Percentiles rank a stretch among this genome's conserved stretches.
These are phyloP conservation scores for Hypanus sabinus DNA, from an alignment of 2,113 vertebrate species.

Conservation along the genomic window DNA sequence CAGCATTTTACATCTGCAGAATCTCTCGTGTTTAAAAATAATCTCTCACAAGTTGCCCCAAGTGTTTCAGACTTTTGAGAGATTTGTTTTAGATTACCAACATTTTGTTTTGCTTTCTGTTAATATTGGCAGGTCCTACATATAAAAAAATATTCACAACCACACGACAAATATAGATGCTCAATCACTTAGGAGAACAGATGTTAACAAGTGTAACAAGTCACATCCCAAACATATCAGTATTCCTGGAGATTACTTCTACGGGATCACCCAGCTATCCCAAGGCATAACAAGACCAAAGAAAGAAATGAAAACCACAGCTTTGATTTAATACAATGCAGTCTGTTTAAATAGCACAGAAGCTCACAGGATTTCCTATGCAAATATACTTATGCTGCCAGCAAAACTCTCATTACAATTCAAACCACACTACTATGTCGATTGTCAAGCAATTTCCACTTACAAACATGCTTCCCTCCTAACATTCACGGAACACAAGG, in stretches of 20 bases:
- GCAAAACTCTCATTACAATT: conserved; percentile 4
- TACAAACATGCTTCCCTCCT: not conserved
- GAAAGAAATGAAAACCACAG: not conserved
- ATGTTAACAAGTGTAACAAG: not conserved
- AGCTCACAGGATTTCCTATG: conserved; percentile 10
- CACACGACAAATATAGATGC: not conserved
- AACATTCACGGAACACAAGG: not conserved
- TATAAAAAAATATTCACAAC: not conserved
- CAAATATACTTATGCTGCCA: not conserved
- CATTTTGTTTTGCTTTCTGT: not conserved
- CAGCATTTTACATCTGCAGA: too few species aligned
- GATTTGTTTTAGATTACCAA: too few species aligned
- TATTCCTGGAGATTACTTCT: not conserved
- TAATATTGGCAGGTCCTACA: not conserved
- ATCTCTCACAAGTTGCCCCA: not conserved
- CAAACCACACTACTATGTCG: conserved; percentile 14
- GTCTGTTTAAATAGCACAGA: conserved; percentile 9
- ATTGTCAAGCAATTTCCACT: conserved; percentile 13
- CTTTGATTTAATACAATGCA: conserved; percentile 8
- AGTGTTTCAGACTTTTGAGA: not conserved
- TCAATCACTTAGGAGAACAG: not conserved
- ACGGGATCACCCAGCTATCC: not conserved
- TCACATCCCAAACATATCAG: not conserved
- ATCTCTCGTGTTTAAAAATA: not conserved
- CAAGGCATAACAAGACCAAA: not conserved